These are phyloP conservation scores for Celastrina argiolus DNA, from an alignment of 2,888 invertebrate genomes.

Conservation along the genomic window DNA sequence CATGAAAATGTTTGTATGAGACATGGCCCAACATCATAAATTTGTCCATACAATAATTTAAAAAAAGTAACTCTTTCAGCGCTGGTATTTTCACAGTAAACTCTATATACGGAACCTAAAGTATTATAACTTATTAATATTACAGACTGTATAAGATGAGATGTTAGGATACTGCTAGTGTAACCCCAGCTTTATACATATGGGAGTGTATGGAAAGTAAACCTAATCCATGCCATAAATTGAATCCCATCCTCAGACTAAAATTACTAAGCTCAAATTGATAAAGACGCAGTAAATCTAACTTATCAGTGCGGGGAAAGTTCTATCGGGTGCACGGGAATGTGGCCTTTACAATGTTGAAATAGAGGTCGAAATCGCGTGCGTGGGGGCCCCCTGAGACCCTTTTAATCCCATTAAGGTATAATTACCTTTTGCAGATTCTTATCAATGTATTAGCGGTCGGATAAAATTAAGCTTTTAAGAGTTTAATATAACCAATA, in stretches of 20 bases:
- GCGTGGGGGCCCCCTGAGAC: neutral
- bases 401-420: conserved; percentile 20
- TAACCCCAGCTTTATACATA: neutral
- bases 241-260: conserved; percentile 16
- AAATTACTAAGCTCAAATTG: conserved; percentile 16
- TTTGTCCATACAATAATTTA: too few relatives aligned
- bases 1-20: too few relatives aligned
- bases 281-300: conserved; percentile 16
- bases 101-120: too few relatives aligned
- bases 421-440: conserved; percentile 13
- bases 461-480: neutral
- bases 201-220: conserved; percentile 3
- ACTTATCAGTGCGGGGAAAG: conserved; percentile 24
- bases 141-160: too few relatives aligned
- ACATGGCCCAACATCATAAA: too few relatives aligned
- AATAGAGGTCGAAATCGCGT: neutral
- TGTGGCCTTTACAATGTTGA: neutral
- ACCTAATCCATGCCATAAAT: conserved; percentile 14
- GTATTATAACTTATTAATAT: too few relatives aligned
- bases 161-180: too few relatives aligned
- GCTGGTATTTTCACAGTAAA: too few relatives aligned
- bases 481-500: neutral
- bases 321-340: neutral
- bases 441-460: neutral
- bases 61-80: too few relatives aligned